Percentiles rank a stretch among this genome's conserved stretches.
phyloP scores from a whole-genome alignment of 2,888 invertebrate species.

The Tenodera sinensis region DNA sequence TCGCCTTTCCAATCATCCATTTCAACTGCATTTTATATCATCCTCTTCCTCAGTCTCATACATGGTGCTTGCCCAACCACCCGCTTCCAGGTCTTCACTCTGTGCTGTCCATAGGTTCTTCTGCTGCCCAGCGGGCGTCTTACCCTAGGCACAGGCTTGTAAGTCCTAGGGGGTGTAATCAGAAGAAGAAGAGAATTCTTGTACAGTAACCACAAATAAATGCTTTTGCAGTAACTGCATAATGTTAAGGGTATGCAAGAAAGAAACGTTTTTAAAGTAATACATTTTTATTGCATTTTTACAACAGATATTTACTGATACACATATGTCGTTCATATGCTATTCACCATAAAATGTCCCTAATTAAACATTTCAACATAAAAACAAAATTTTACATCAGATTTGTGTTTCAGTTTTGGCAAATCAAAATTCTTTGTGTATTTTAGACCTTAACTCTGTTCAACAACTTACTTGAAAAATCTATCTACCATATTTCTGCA shows the following conservation, averaged over 20 bases:
- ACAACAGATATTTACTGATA: not conserved
- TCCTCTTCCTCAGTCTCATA: too few species aligned
- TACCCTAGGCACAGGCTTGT: too few species aligned
- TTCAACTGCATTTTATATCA: too few species aligned
- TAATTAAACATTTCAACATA: not conserved
- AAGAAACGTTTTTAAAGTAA: not conserved
- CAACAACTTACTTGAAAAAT: not conserved
- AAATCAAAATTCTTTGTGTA: not conserved
- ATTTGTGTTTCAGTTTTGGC: not conserved
- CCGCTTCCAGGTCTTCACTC: too few species aligned
- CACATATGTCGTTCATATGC: not conserved
- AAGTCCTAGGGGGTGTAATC: too few species aligned
- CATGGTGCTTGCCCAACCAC: too few species aligned
- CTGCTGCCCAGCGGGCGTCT: too few species aligned
- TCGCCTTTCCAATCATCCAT: too few species aligned
- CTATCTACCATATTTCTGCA: not conserved
- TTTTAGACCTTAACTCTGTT: not conserved
- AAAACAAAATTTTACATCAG: not conserved
- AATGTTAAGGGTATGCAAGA: not conserved
- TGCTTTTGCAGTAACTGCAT: not conserved
- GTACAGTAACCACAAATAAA: too few species aligned
- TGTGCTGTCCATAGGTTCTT: too few species aligned
- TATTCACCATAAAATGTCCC: not conserved
- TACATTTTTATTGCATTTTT: not conserved
- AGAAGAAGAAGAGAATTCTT: too few species aligned